Percentiles rank a stretch among this genome's conserved stretches.
Conservation (phyloP, 2,888 invertebrate genomes). For the Synergus laeviventris region DNA sequence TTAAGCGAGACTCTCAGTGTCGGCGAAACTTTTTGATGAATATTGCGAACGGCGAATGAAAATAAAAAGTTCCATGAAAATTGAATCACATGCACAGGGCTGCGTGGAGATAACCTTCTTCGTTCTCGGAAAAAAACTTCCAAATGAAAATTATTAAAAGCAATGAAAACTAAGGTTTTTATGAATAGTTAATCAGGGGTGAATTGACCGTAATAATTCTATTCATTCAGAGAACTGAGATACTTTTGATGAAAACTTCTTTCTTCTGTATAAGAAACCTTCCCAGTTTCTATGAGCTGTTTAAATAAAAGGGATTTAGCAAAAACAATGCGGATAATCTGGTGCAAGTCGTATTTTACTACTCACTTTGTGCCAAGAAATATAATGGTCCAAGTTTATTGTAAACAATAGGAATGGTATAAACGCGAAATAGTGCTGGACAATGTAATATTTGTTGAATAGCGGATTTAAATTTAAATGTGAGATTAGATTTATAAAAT, state of each 20-base stretch:
- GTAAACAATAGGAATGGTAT: slow-evolving; percentile 6
- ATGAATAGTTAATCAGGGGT: slow-evolving; percentile 36
- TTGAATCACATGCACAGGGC: slow-evolving; percentile 33
- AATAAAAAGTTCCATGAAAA: slow-evolving; percentile 36
- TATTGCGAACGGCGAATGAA: neutral
- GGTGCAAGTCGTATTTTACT: slow-evolving; percentile 1
- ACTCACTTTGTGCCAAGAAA: slow-evolving; percentile 18
- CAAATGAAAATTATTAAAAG: slow-evolving; percentile 33
- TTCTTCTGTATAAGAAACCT: neutral
- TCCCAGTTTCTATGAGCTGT: neutral
- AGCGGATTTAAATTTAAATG: neutral
- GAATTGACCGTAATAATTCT: slow-evolving; percentile 23
- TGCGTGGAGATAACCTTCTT: slow-evolving; percentile 27
- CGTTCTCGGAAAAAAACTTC: slow-evolving; percentile 14
- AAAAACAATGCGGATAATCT: slow-evolving; percentile 19
- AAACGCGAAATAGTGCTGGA: neutral
- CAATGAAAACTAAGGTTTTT: slow-evolving; percentile 32
- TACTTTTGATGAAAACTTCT: slow-evolving; percentile 17
- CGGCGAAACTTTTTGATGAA: slow-evolving; percentile 32
- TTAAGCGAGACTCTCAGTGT: slow-evolving; percentile 31
- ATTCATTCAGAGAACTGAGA: neutral
- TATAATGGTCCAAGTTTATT: slow-evolving; percentile 5
- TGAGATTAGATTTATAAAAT: neutral
- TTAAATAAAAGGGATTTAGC: slow-evolving; percentile 1
- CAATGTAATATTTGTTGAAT: neutral